A percentile compares a stretch with the other conserved stretches of the same genome.
Conservation (phyloP, 2,113 vertebrate genomes). For the Pipra filicauda region DNA sequence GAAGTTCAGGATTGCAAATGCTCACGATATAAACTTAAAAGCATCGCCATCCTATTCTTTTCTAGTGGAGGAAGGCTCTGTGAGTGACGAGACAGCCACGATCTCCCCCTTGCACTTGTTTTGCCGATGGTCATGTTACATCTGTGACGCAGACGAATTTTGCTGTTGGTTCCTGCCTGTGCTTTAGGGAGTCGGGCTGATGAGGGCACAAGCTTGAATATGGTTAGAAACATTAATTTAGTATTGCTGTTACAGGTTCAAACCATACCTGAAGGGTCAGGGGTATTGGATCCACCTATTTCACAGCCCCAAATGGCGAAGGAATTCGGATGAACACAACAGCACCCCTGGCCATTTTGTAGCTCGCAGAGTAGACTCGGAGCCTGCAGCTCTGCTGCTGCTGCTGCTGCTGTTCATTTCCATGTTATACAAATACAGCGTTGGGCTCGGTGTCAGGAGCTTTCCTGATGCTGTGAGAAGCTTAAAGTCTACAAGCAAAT, state of each 20-base stretch:
- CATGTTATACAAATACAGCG: slow-evolving; percentile 38
- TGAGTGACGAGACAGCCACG: slow-evolving; percentile 15
- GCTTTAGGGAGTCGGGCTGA: slow-evolving; percentile 1
- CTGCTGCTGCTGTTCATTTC: slow-evolving; percentile 64
- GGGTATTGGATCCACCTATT: background rate
- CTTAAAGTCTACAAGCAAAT: slow-evolving; percentile 20
- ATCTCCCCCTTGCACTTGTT: slow-evolving; percentile 29
- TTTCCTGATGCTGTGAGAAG: slow-evolving; percentile 45
- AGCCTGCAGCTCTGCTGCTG: slow-evolving; percentile 45
- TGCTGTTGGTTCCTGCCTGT: background rate
- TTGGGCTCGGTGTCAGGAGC: slow-evolving; percentile 45
- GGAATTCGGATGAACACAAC: background rate
- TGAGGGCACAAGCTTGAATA: background rate
- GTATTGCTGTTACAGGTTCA: background rate
- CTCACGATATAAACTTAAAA: background rate
- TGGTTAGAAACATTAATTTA: background rate
- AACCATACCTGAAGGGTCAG: background rate
- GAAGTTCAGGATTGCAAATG: background rate
- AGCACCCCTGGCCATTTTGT: slow-evolving; percentile 58
- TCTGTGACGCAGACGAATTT: slow-evolving; percentile 66
- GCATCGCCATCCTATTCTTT: background rate
- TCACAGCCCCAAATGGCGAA: background rate
- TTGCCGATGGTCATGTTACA: slow-evolving; percentile 55
- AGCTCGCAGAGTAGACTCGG: background rate
- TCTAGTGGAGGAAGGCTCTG: background rate